Conservation (phyloP, 2,888 invertebrate genomes). For the Stenolophus ochropezus region DNA sequence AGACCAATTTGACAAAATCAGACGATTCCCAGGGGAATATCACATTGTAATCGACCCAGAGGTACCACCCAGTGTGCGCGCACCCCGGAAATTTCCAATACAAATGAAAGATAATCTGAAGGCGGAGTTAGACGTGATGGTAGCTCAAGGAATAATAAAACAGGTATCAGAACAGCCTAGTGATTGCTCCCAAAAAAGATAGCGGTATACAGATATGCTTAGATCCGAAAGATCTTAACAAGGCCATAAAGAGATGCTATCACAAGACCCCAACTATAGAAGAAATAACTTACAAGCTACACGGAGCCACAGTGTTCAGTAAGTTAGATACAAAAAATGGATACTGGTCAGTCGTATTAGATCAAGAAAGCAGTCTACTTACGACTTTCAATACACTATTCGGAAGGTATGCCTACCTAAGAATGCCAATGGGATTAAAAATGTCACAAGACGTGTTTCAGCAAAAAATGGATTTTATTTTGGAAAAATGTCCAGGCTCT, state of each 20-base stretch:
- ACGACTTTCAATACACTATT: not conserved
- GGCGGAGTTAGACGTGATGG: not conserved
- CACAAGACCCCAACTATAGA: slow-evolving; percentile 65
- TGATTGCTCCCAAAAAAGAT: not conserved
- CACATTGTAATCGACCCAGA: not conserved
- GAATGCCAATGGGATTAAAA: not conserved
- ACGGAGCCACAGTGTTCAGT: slow-evolving; percentile 62
- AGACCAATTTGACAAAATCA: not conserved
- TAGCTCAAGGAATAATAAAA: not conserved
- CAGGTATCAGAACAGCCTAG: not conserved
- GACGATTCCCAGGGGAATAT: not conserved
- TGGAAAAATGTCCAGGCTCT: not conserved
- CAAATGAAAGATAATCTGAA: not conserved
- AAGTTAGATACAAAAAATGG: slow-evolving; percentile 64
- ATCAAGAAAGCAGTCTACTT: slow-evolving; percentile 59
- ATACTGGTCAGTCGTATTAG: slow-evolving; percentile 64
- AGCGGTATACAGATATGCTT: slow-evolving; percentile 41
- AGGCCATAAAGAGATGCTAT: slow-evolving; percentile 62
- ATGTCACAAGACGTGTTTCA: not conserved
- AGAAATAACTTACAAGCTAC: slow-evolving; percentile 64
- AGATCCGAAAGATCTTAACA: slow-evolving; percentile 65
- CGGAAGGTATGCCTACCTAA: not conserved
- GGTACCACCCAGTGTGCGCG: not conserved
- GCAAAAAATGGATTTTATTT: not conserved
- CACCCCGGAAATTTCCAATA: not conserved